These are phyloP conservation scores for Orthosia incerta DNA, from an alignment of 2,888 invertebrate species.

Conservation along the genomic window DNA sequence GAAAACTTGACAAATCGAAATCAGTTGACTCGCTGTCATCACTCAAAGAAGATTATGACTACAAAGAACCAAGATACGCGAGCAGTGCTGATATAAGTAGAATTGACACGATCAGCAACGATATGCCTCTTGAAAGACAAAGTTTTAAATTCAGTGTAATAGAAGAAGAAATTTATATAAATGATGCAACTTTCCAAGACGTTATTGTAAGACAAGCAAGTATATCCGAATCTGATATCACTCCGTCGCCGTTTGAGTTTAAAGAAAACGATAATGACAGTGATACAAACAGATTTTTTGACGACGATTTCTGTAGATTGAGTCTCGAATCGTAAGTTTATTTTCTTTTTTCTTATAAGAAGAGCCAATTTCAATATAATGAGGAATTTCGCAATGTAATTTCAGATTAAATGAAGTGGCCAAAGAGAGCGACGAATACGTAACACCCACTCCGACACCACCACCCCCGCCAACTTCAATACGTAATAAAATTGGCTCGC, in stretches of 20 bases:
- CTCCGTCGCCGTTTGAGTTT: conserved; percentile 65
- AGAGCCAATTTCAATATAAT: conserved; percentile 48
- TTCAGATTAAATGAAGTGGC: conserved; percentile 78
- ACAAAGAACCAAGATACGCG: conserved; percentile 68
- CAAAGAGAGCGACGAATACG: conserved; percentile 76
- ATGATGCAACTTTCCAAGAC: conserved; percentile 71
- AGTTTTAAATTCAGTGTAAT: conserved; percentile 63
- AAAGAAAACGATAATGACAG: conserved; percentile 64
- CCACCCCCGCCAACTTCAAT: conserved; percentile 76
- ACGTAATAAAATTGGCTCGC: conserved; percentile 80
- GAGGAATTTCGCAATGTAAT: conserved; percentile 55
- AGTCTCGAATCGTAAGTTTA: conserved; percentile 86
- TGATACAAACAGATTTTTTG: conserved; percentile 69
- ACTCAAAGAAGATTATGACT: conserved; percentile 74
- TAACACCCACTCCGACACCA: conserved; percentile 66
- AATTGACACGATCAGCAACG: conserved; percentile 56
- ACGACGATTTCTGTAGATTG: conserved; percentile 70
- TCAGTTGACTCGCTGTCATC: conserved; percentile 80
- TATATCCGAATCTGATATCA: conserved; percentile 70
- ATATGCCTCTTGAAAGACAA: conserved; percentile 54
- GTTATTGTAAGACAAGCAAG: conserved; percentile 71
- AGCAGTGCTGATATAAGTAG: conserved; percentile 72
- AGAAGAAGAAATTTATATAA: conserved; percentile 72
- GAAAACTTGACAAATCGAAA: conserved; percentile 82
- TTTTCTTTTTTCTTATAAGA: conserved; percentile 24